Evolutionary conservation across 2,797 vertebrate genomes (phyloP), one percentile per base, ranked within the genome.

Genomic region (Aphelocoma californica): DNA sequence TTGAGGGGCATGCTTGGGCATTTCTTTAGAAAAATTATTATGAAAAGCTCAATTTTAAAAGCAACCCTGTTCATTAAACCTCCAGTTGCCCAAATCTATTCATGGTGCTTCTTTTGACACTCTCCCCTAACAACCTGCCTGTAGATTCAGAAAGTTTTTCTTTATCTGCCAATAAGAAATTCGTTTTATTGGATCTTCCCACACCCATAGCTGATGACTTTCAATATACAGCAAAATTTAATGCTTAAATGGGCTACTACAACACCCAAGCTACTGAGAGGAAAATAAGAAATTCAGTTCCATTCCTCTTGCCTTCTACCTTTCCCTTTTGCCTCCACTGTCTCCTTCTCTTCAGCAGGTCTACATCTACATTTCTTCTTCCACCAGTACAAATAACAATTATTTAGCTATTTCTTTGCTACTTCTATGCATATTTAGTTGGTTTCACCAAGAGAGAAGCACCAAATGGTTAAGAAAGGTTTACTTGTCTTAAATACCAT

Each of bases 101-200:
- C 0, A 0, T 4, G 6, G 31, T 36, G 36, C 8, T 36, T 25
- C 23, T 86, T 90, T 56, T 60, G 38, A 38, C 34, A 50, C 5
- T 16, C 14, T 73, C 60, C 23, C 10, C 57, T 42, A 72, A n/a
- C 16, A 60, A 42, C 4, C 7, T 71, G 60, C 17, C 14, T 42
- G 28, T 17, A 32, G 31, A 26, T 56, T 72, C 47, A 60, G 51
- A n/a, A 65, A 45, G 9, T 10, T 61, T 28, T 56, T 3, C 25
- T 32, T 72, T 44, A 25, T 25, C 29, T 67, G 10, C 10, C 26
- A 65, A 6, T 3, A 10, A 38, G 18, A 75, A 67, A 64, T 32
- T 10, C 50, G 6, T 38, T 34, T 21, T 19, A 56, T 12, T 71
- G 23, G 26, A 9, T 56, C 24, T 90, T 47, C 32, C 32, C 2